Evolutionary conservation across 1,140 invertebrate genomes (phyloP), one percentile per base, ranked within the genome.

Genomic region (Druon quercuslanigerum): DNA sequence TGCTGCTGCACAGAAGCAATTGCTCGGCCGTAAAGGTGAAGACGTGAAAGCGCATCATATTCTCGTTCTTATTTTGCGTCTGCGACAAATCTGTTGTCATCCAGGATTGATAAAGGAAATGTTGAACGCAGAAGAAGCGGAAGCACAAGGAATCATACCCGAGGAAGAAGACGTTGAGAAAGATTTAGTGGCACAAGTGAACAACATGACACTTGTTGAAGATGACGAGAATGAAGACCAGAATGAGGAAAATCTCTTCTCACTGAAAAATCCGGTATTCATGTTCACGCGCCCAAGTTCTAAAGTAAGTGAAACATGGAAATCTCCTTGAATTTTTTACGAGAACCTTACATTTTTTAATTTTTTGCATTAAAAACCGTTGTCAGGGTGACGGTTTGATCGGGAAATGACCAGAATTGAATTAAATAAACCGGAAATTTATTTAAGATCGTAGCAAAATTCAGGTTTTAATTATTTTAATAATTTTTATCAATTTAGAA

Each of bases 41-140:
- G 75, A 94, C 71, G 93, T 96, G 0, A 95, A 95, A 84, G 91
- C 94, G 6, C 94, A 95, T 87, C 94, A 96, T 86, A 96, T 98
- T 85, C 91, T 98, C 74, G 95, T 97, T 0, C 90, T 98, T 1
- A 85, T 98, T 14, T 87, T 98, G n/a, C 92, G 97, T 19, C 88
- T 98, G 71, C 92, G 97, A 8, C 98, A 98, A 88, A 94, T 97
- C 72, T 98, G 97, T 88, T 96, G 96, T 86, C 97, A 98, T 92
- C 95, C 97, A 0, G 94, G 94, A 12, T 92, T 99, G 0, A 96
- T 98, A 75, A 92, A 93, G 79, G 87, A 91, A 74, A 95, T 96
- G 94, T 76, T 96, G 72, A 93, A 94, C 79, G 88, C 88, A 76
- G 92, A 92, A 52, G 87, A 92, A 20, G 76, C 89, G 17, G 80